Conservation (phyloP, 92 coral and sea anemone species). For the Porites lobata region DNA sequence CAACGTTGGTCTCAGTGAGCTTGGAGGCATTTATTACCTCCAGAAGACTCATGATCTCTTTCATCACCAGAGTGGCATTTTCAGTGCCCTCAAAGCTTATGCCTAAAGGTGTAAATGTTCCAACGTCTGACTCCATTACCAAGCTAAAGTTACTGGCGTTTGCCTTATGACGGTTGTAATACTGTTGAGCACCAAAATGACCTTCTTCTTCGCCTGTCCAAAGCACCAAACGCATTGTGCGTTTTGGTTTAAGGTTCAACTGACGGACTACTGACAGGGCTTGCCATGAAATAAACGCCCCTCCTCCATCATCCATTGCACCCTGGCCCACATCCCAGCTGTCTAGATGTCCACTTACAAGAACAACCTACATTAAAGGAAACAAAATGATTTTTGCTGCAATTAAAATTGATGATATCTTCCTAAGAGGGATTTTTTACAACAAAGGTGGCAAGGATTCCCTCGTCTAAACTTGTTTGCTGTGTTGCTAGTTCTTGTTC, state of each 20-base stretch:
- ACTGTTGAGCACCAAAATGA: slow-evolving; percentile 83
- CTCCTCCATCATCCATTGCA: slow-evolving; percentile 99
- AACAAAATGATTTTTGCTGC: too few species aligned
- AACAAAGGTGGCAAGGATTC: too few species aligned
- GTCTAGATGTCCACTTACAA: slow-evolving; percentile 97
- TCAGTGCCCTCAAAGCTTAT: slow-evolving; percentile 78
- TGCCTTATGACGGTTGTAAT: slow-evolving; percentile 86
- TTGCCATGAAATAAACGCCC: slow-evolving; percentile 99
- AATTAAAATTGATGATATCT: too few species aligned
- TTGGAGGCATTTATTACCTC: slow-evolving; percentile 84
- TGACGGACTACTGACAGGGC: slow-evolving; percentile 93
- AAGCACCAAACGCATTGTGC: slow-evolving; percentile 91
- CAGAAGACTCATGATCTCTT: slow-evolving; percentile 82
- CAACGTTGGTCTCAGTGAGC: slow-evolving; percentile 55
- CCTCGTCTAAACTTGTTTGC: too few species aligned
- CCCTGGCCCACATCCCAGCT: slow-evolving; percentile 99
- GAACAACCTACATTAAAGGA: slow-evolving; percentile 76
- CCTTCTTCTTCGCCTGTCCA: slow-evolving; percentile 99
- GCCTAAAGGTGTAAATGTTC: slow-evolving; percentile 92
- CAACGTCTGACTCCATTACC: slow-evolving; percentile 96
- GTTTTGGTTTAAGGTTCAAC: slow-evolving; percentile 91
- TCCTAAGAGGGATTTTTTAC: too few species aligned
- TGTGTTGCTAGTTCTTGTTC: too few species aligned
- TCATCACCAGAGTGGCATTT: slow-evolving; percentile 76
- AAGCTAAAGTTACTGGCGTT: slow-evolving; percentile 89